Percentiles rank a stretch among this genome's conserved stretches.
Evolutionary conservation across 2,888 invertebrate species (phyloP).

Genomic region (Brenthis hecate): DNA sequence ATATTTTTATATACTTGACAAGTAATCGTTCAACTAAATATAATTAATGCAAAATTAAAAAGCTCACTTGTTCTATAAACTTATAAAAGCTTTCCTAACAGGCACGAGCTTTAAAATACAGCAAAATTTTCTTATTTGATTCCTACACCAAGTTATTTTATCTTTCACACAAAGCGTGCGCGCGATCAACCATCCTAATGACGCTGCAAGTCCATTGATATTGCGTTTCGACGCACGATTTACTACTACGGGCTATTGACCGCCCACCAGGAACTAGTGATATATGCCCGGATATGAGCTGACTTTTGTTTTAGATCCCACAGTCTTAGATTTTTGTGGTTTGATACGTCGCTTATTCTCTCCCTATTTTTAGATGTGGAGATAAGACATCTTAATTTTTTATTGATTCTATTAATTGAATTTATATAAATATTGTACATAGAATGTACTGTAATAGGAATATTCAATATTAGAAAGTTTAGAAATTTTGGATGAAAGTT

Average conservation of each 20-base stretch:
- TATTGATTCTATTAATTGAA: too few species aligned
- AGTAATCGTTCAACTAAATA: too few species aligned
- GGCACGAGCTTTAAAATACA: neutral
- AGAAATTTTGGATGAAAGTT: too few species aligned
- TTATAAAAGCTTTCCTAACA: too few species aligned
- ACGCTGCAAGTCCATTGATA: constrained; percentile 71
- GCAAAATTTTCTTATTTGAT: neutral
- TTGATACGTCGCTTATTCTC: too few species aligned
- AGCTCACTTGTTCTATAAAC: too few species aligned
- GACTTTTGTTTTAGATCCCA: constrained; percentile 46
- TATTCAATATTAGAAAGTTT: too few species aligned
- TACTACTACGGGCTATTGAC: constrained; percentile 76
- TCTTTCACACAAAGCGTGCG: constrained; percentile 42
- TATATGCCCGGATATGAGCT: constrained; percentile 47
- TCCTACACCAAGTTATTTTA: constrained; percentile 1
- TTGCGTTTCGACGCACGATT: constrained; percentile 74
- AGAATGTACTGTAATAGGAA: too few species aligned
- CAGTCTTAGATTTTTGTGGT: constrained; percentile 36
- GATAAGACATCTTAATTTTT: neutral
- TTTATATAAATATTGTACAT: too few species aligned
- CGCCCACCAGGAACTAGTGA: constrained; percentile 62
- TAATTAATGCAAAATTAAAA: too few species aligned
- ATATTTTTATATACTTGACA: too few species aligned
- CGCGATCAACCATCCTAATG: constrained; percentile 65
- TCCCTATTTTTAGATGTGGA: constrained; percentile 1